These are phyloP conservation scores for Cryptocephalus moraei DNA, from an alignment of 2,888 invertebrate genomes.

Conservation along the genomic window DNA sequence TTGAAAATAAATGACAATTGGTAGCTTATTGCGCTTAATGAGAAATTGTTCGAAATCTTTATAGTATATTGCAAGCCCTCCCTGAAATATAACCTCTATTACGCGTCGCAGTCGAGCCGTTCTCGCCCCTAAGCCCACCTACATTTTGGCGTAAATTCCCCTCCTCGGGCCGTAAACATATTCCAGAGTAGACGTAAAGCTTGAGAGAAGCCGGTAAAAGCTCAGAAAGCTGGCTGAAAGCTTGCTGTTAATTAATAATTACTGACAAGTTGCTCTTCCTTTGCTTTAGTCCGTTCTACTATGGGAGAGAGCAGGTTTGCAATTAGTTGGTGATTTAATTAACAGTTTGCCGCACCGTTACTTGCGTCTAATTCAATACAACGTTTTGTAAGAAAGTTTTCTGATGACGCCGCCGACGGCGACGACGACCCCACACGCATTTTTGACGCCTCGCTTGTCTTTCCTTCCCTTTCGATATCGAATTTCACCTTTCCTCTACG, in stretches of 20 bases:
- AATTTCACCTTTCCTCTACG: too few species aligned
- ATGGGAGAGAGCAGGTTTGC: constrained; percentile 26
- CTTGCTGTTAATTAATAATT: constrained; percentile 45
- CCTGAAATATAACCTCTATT: constrained; percentile 21
- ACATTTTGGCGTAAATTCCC: constrained; percentile 15
- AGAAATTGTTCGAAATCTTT: constrained; percentile 40
- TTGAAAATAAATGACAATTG: constrained; percentile 38
- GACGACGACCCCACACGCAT: background rate
- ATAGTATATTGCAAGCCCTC: constrained; percentile 23
- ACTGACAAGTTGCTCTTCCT: constrained; percentile 44
- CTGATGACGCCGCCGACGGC: background rate
- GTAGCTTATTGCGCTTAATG: constrained; percentile 38
- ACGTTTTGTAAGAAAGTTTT: constrained; percentile 15
- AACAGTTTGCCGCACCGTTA: constrained; percentile 34
- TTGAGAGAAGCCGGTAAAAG: constrained; percentile 41
- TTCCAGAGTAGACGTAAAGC: constrained; percentile 35
- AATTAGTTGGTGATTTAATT: constrained; percentile 34
- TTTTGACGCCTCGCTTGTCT: too few species aligned
- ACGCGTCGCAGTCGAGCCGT: constrained; percentile 14
- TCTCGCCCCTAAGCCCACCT: constrained; percentile 6
- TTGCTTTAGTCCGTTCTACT: constrained; percentile 34
- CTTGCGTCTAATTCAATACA: constrained; percentile 25
- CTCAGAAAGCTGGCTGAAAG: constrained; percentile 43
- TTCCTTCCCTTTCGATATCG: too few species aligned
- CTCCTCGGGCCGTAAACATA: constrained; percentile 34